Evolutionary conservation across 2,113 vertebrate species (phyloP).

Genomic region (Stigmatopora argus): DNA sequence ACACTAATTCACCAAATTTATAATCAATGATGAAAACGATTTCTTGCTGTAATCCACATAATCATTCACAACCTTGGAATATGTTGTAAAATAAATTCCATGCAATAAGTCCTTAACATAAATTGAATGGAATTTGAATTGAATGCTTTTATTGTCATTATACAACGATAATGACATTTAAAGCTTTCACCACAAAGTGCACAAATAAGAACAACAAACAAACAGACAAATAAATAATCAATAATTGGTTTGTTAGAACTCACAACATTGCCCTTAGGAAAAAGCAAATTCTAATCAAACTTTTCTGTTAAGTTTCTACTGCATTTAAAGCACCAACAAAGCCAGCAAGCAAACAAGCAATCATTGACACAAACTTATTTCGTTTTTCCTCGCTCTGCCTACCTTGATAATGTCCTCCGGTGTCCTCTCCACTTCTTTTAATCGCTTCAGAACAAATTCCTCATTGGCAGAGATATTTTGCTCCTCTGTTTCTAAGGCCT

Average conservation of each 20-base stretch:
- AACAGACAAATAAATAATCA: neutral
- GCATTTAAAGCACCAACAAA: neutral
- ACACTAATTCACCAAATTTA: too few relatives aligned
- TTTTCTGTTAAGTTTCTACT: neutral
- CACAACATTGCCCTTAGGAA: neutral
- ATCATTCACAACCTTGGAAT: neutral
- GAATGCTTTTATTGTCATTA: too few relatives aligned
- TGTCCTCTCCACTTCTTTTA: conserved; percentile 87
- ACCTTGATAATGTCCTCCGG: conserved; percentile 94
- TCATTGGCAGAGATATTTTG: conserved; percentile 83
- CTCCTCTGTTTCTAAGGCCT: conserved; percentile 81
- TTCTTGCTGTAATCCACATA: neutral
- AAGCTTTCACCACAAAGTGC: too few relatives aligned
- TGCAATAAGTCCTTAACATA: too few relatives aligned
- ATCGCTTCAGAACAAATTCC: conserved; percentile 78
- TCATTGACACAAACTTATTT: neutral
- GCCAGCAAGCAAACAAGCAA: neutral
- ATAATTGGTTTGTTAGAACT: neutral
- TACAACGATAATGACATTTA: too few relatives aligned
- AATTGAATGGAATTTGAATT: too few relatives aligned
- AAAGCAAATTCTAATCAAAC: neutral
- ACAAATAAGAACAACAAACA: too few relatives aligned
- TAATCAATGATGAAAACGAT: too few relatives aligned
- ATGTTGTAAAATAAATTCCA: neutral
- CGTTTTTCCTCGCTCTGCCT: conserved; percentile 5